Base-by-base conservation (phyloP, 23 tunicate genomes). In the Ciona savignyi region DNA sequence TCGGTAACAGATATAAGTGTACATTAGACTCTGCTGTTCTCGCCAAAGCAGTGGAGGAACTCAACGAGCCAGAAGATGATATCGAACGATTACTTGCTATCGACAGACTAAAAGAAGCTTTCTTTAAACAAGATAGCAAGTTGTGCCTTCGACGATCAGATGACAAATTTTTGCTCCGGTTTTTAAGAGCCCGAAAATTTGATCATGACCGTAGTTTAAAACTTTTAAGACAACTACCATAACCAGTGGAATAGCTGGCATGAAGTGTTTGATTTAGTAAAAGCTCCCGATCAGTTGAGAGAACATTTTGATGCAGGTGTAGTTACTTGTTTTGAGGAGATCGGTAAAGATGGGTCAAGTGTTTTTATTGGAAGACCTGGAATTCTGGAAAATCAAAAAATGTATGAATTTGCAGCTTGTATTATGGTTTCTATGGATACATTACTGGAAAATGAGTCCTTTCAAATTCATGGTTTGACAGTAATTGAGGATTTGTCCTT, bases 11-110 rank as follows among this genome's bases (percentile, higher is more conserved):
- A 77, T 88, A 88, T 35, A 63, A 78, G 65, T 88, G 96, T 68
- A 82, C 31, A 0, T 63, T 88, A 60, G 32, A 79, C 0, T 79
- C 87, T 1, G 73, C 63, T 23, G 30, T 73, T 0, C 64, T 88
- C 30, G 85, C 81, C 0, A 82, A 88, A 66, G 96, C 96, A 2
- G 84, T 66, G 1, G 74, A 77, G 27, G 96, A 88, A 35, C 69
- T 88, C 28, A 88, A 88, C 33, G 96, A 88, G 60, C 96, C 96
- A 25, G 72, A 74, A 64, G 96, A 82, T 51, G 73, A 88, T 51
- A 86, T 27, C 0, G 80, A 82, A 27, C 71, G 88, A 32, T 60
- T 72, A 48, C 31, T 70, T 51, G 96, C 96, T 23, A 88, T 88
- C 33, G 96, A 88, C 60, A 49, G 73, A 23, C 70, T 88, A 48